phyloP scores from a whole-genome alignment of 2,113 vertebrate species.

The Ammodytes marinus region DNA sequence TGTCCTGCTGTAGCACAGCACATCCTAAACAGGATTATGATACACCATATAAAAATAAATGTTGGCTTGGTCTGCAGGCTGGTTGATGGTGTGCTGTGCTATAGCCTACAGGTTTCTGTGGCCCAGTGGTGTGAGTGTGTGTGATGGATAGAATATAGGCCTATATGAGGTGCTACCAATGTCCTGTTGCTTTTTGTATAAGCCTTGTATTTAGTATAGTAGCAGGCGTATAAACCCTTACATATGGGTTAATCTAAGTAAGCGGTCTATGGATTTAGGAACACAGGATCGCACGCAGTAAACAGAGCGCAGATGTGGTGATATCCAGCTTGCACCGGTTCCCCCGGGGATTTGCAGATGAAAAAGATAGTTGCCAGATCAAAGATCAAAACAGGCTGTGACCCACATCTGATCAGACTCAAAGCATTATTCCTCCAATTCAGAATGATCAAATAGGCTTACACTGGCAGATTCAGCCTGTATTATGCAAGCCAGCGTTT shows the following conservation, averaged over 20 bases:
- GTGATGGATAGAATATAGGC: slow-evolving; percentile 12
- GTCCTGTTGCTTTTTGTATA: slow-evolving; percentile 3
- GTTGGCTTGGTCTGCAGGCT: slow-evolving; percentile 2
- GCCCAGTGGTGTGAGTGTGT: slow-evolving; percentile 8
- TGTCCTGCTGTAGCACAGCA: slow-evolving; percentile 12
- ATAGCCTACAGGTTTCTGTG: slow-evolving; percentile 3
- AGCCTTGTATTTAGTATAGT: slow-evolving; percentile 1
- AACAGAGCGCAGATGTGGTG: slow-evolving; percentile 2
- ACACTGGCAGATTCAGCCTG: not conserved
- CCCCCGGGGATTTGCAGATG: not conserved
- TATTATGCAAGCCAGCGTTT: not conserved
- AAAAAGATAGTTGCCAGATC: not conserved
- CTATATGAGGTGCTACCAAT: slow-evolving; percentile 12
- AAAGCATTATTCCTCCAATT: not conserved
- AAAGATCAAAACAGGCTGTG: not conserved
- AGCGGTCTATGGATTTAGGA: not conserved
- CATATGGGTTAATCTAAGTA: not conserved
- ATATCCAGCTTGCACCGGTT: not conserved
- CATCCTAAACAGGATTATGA: slow-evolving; percentile 26
- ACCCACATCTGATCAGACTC: slow-evolving; percentile 36
- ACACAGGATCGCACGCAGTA: not conserved
- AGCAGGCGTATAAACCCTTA: not conserved
- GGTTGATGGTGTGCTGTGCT: not conserved
- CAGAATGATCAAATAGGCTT: not conserved
- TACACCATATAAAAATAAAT: slow-evolving; percentile 45